phyloP scores from a whole-genome alignment of 1,140 invertebrate species.

The Drosophila albomicans region DNA sequence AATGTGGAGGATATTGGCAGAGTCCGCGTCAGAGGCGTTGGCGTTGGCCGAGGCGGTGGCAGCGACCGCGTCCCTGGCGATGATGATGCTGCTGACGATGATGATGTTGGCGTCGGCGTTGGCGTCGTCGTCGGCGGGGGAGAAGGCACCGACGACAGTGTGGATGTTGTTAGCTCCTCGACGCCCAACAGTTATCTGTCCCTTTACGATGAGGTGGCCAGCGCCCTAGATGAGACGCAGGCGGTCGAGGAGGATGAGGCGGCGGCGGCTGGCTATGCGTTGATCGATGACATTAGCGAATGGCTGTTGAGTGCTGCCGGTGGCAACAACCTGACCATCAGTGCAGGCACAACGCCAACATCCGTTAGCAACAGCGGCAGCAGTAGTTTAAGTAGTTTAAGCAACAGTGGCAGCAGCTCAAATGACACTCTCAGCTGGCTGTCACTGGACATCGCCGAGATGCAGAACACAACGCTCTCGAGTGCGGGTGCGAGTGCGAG shows the following conservation, averaged over 20 bases:
- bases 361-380: conserved; percentile 19
- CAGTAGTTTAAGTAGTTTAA: not conserved
- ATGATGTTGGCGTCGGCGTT: not conserved
- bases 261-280: conserved; percentile 60
- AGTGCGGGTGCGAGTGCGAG: not conserved
- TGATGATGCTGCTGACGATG: not conserved
- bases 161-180: conserved; percentile 37
- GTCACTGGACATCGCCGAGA: conserved; percentile 54
- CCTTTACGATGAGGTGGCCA: conserved; percentile 64
- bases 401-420: conserved; percentile 10
- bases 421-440: conserved; percentile 71
- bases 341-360: conserved; percentile 4
- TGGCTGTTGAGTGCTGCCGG: conserved; percentile 60
- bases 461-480: conserved; percentile 52
- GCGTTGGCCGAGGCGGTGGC: not conserved
- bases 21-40: no score
- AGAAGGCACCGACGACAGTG: conserved; percentile 3
- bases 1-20: not conserved
- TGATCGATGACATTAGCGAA: conserved; percentile 75
- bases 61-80: not conserved
- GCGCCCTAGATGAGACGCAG: conserved; percentile 44
- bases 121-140: not conserved
- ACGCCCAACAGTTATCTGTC: conserved; percentile 59
- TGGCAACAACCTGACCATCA: conserved; percentile 36
- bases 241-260: conserved; percentile 60